Percentiles rank a stretch among this genome's conserved stretches.
Evolutionary conservation across 1,140 invertebrate genomes (phyloP).

Genomic region (Linepithema humile): DNA sequence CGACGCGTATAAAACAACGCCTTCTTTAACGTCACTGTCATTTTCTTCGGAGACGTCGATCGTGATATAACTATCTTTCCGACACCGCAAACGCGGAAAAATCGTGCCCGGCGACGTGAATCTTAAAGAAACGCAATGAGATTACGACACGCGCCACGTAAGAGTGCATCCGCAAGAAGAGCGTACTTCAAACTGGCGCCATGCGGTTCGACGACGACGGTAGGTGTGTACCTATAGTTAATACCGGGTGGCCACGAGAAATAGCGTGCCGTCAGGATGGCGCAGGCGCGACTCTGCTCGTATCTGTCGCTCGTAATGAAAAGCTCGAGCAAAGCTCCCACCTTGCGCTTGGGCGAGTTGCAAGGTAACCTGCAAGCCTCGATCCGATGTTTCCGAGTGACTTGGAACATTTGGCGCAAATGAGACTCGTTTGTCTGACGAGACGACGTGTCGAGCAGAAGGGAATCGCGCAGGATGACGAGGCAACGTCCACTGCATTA

Average conservation of each 20-base stretch:
- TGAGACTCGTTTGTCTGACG: conserved; percentile 18
- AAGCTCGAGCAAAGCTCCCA: conserved; percentile 73
- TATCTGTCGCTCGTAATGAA: conserved; percentile 70
- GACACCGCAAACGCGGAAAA: neutral
- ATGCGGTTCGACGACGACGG: conserved; percentile 77
- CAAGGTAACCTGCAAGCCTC: conserved; percentile 18
- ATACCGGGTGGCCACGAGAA: conserved; percentile 67
- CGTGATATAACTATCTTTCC: neutral
- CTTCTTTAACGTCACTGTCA: neutral
- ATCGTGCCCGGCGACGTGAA: conserved; percentile 14
- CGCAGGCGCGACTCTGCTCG: conserved; percentile 77
- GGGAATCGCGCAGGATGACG: conserved; percentile 31
- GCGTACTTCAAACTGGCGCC: conserved; percentile 84
- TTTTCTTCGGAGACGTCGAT: neutral
- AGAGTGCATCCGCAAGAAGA: conserved; percentile 82
- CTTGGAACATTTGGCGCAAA: conserved; percentile 47
- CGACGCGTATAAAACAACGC: neutral
- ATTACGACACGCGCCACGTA: conserved; percentile 56
- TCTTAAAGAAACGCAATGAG: conserved; percentile 32
- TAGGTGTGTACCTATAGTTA: conserved; percentile 74
- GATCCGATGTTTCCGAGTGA: neutral
- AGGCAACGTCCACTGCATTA: conserved; percentile 24
- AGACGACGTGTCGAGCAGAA: neutral
- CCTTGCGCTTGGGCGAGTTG: conserved; percentile 24
- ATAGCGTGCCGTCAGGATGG: conserved; percentile 53